Evolutionary conservation across 2,888 invertebrate species (phyloP), one percentile per base, ranked within the genome.

Genomic region (Stictocephala bisonia): DNA sequence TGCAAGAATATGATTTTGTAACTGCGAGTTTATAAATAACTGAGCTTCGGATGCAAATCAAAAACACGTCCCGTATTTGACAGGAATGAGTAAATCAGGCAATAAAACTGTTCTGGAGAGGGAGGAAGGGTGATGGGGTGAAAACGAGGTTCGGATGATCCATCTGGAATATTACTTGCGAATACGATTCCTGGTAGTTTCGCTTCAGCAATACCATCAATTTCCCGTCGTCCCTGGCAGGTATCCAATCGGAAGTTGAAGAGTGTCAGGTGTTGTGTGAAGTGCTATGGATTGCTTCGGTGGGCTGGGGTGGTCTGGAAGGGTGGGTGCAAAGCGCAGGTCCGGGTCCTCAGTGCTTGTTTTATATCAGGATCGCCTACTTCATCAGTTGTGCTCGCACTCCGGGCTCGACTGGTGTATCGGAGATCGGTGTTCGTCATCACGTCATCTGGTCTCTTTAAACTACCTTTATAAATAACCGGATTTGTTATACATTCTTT

Each of bases 121-220:
- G 13, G 51, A 13, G 13, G 3, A 3, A 9, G 15, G 7, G 35
- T 51, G 51, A 27, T 56, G 40, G 60, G 18, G 40, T 40, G 35
- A 22, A 60, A 29, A 60, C 35, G 60, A 60, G 60, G 40, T 60
- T 60, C 35, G 22, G 22, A 60, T 35, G 22, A 60, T 40, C 60
- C 60, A 60, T 60, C 60, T 27, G 56, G 3, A 15, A 40, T 60
- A 60, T 60, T 60, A 60, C 60, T 60, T 31, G 20, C 31, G 60
- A 20, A 60, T 29, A 35, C 40, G 60, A 60, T 60, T 60, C 60
- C 29, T 60, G 60, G 40, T 40, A 60, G 31, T 60, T 35, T 60
- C 22, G 60, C 60, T 31, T 27, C 60, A 31, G 40, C 18, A 29
- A 26, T 29, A 31, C 60, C 60, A 60, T 60, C 60, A 35, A 31